Evolutionary conservation across 2,888 invertebrate species (phyloP), one percentile per base, ranked within the genome.

Genomic region (Lycaena phlaeas): DNA sequence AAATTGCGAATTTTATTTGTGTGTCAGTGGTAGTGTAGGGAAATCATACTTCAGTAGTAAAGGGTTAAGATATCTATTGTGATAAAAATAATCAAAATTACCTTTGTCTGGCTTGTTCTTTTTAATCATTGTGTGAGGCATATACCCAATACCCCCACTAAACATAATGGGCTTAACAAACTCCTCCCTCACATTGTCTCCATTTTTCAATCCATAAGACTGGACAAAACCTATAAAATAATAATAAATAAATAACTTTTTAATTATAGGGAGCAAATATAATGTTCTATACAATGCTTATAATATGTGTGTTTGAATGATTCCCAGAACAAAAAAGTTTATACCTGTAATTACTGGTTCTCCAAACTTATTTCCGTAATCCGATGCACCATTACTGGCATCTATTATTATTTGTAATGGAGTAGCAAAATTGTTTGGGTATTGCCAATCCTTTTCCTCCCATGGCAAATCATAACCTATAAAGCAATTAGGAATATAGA

Each of bases 131-230:
- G 81, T 70, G 2, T 91, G 90, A 46, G 96, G 94, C 88, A 98
- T 93, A 40, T 91, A 91, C 2, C 98, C 98, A 47, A 98, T 88
- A 15, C 98, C 98, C 34, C 94, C 98, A 60, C 96, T 97, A 64
- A 99, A 98, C 98, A 99, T 98, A 44, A 99, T 98, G 0, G 98
- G 98, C 64, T 99, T 99, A 7, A 98, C 92, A 86, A 94, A 99
- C 71, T 99, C 98, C 41, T 93, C 89, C 42, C 97, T 86, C 48
- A 89, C 87, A 10, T 88, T 87, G 17, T 84, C 76, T 0, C 85
- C 81, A 56, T 92, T 88, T 14, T 85, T 79, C 62, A 94, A 75
- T 1, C 98, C 98, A 67, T 95, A 98, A 0, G 97, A 93, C 40
- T 97, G 89, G 0, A 93, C 92, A 69, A 98, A 98, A 4, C 98